These are phyloP conservation scores for Oreortyx pictus DNA, from an alignment of 2,797 vertebrate genomes.

Conservation along the genomic window DNA sequence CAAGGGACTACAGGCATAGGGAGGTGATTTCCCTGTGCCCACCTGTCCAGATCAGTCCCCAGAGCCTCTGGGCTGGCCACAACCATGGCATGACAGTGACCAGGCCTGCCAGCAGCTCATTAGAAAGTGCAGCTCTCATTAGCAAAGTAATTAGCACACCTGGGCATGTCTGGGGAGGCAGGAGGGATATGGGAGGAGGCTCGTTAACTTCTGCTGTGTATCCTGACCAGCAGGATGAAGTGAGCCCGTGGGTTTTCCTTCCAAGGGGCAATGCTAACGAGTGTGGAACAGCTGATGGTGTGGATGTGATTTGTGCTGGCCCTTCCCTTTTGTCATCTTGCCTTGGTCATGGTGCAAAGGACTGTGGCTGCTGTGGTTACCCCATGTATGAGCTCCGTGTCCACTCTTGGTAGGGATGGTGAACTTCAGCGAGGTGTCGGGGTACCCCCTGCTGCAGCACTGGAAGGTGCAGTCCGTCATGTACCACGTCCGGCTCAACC, in stretches of 20 bases:
- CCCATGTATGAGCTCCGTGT: accelerated
- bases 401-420: conserved; percentile 90
- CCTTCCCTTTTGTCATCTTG: not conserved
- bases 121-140: conserved; percentile 40
- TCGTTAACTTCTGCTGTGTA: conserved; percentile 34
- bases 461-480: conserved; percentile 94
- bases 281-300: conserved; percentile 10
- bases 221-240: not conserved
- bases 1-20: not conserved
- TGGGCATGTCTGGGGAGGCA: conserved; percentile 37
- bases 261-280: conserved; percentile 58
- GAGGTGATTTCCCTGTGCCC: accelerated
- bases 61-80: accelerated
- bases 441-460: conserved; percentile 93
- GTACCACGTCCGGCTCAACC: conserved; percentile 95
- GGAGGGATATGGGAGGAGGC: not conserved
- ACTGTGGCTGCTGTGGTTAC: not conserved
- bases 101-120: conserved; percentile 32
- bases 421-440: conserved; percentile 97
- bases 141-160: conserved; percentile 61
- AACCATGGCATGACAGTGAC: not conserved
- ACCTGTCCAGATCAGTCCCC: not conserved
- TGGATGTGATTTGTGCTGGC: not conserved
- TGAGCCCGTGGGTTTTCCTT: not conserved
- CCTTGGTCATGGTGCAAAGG: accelerated